Evolutionary conservation across 2,888 invertebrate genomes (phyloP).

Genomic region (Thecocarcelia acutangulata): DNA sequence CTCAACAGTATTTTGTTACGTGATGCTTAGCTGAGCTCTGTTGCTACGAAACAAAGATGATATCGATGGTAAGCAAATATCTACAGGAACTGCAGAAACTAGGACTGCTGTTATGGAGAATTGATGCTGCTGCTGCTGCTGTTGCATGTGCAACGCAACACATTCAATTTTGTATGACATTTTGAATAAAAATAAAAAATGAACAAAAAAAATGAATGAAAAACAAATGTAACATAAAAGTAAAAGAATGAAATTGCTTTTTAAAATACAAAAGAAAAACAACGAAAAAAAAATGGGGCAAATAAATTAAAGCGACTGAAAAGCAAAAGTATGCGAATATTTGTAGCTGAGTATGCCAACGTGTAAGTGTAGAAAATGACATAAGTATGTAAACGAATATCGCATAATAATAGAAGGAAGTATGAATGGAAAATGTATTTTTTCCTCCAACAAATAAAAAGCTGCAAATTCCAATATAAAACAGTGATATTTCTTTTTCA

Average conservation of each 20-base stretch:
- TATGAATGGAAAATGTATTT: background rate
- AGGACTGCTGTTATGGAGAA: background rate
- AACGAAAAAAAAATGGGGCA: constrained; percentile 9
- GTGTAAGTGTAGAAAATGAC: background rate
- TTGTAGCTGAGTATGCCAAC: background rate
- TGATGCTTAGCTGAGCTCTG: constrained; percentile 65
- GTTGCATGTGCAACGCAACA: constrained; percentile 56
- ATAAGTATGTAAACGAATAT: too few relatives aligned
- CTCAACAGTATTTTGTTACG: constrained; percentile 70
- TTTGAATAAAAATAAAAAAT: constrained; percentile 62
- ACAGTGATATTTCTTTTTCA: constrained; percentile 36
- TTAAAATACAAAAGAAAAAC: constrained; percentile 25
- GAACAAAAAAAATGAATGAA: constrained; percentile 15
- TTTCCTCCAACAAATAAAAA: constrained; percentile 1
- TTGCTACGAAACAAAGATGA: constrained; percentile 20
- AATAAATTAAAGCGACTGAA: constrained; percentile 13
- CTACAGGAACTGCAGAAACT: background rate
- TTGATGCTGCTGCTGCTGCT: constrained; percentile 35
- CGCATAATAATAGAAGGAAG: too few relatives aligned
- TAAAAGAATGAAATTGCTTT: constrained; percentile 47
- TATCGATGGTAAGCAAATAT: background rate
- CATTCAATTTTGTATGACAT: constrained; percentile 68
- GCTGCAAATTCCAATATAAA: constrained; percentile 43
- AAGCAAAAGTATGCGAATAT: background rate
- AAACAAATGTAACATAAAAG: background rate